Evolutionary conservation across 2,113 vertebrate genomes (phyloP), one percentile per base, ranked within the genome.

Genomic region (Macrotus californicus): DNA sequence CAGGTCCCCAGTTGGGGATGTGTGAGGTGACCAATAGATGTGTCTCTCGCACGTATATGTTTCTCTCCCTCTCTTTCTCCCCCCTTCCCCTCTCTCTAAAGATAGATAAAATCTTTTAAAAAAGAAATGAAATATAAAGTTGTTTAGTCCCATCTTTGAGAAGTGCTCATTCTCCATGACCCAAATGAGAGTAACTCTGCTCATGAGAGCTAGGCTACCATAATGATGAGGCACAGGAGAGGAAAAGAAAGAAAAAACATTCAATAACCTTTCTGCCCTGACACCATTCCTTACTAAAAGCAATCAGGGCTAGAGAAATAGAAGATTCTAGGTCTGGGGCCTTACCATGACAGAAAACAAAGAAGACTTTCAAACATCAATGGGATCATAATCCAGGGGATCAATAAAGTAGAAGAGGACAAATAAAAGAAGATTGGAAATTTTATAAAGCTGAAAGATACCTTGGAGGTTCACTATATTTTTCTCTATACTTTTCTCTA

Each of bases 201-300:
- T 70, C 41, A 50, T 31, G 14, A 31, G n/a, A 91, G 36, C 10
- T 46, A 82, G 13, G 69, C 13, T 72, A 75, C 29, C 77, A 70
- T 56, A 56, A 92, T 24, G 19, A 79, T 52, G 64, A 87, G 26
- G 15, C 6, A 64, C 29, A 87, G 15, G 41, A 61, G 24, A 18
- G 81, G 16, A 77, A 94, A 76, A 31, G 21, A 80, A 79, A 89
- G 34, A 54, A 93, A 96, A 95, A 80, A 48, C 50, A 59, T 95
- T 70, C 31, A 70, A 59, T 69, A 95, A 69, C 2, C 19, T 81
- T 54, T 64, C 77, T n/a, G 19, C 31, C 19, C 31, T 56, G 87
- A 76, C 31, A 64, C 3, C 19, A 72, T 61, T 81, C 36, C 29
- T 87, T 83, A 77, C 22, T 52, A 66, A 91, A 91, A 50, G 70